Percentiles rank a stretch among this genome's conserved stretches.
Conservation (phyloP, 2,888 invertebrate species). For the Lapara coniferarum region DNA sequence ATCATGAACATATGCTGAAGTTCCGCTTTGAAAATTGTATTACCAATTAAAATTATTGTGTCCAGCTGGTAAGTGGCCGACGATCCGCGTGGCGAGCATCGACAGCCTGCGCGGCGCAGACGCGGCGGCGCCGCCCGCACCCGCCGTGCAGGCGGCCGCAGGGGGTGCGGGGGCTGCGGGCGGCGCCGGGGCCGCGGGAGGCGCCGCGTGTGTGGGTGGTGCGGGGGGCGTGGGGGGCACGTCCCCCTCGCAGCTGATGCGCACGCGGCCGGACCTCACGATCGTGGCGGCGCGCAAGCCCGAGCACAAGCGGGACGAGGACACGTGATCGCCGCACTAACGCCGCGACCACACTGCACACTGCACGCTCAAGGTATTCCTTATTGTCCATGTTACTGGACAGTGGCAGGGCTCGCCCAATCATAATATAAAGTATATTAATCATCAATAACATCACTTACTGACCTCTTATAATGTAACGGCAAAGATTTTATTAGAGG, state of each 20-base stretch:
- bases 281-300: conserved; percentile 66
- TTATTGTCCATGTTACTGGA: no score
- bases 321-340: conserved; percentile 45
- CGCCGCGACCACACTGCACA: neutral
- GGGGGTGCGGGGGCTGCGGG: conserved; percentile 24
- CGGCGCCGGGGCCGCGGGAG: neutral
- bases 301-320: conserved; percentile 45
- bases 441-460: no score
- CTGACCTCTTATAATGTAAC: no score
- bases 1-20: no score
- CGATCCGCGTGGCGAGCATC: conserved; percentile 72
- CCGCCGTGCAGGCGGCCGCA: conserved; percentile 28
- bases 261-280: conserved; percentile 74
- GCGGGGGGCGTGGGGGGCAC: conserved; percentile 36
- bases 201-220: conserved; percentile 30
- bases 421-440: no score
- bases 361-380: no score
- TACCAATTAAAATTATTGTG: neutral
- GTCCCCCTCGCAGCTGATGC: conserved; percentile 68
- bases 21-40: neutral
- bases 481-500: no score
- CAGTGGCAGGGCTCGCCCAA: no score
- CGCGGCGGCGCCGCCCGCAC: conserved; percentile 29
- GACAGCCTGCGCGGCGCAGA: conserved; percentile 59
- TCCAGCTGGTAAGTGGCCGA: conserved; percentile 68